These are phyloP conservation scores for Gnathonemus longibarbis DNA, from an alignment of 2,113 vertebrate genomes.

Conservation along the genomic window DNA sequence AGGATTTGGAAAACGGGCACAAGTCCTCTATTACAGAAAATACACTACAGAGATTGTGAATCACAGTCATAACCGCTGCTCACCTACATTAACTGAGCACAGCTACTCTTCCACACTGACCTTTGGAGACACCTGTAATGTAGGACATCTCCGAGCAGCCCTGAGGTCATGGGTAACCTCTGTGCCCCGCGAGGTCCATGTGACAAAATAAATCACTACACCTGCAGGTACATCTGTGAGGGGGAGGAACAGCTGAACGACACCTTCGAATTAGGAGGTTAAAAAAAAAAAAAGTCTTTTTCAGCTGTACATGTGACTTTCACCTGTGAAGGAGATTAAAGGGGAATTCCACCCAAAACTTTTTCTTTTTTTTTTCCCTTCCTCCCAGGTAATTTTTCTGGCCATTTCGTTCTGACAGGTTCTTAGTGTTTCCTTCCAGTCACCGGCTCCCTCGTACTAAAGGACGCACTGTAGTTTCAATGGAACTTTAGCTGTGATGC, in stretches of 20 bases:
- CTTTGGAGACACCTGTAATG: neutral
- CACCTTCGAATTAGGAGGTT: neutral
- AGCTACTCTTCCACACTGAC: neutral
- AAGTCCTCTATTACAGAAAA: constrained; percentile 10
- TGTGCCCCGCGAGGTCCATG: neutral
- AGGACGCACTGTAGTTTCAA: neutral
- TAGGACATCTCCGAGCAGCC: neutral
- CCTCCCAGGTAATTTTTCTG: neutral
- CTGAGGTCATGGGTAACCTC: neutral
- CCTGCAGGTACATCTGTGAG: neutral
- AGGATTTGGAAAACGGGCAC: constrained; percentile 5
- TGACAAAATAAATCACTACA: neutral
- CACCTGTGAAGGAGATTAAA: neutral
- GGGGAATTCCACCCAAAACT: neutral
- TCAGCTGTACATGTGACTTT: neutral
- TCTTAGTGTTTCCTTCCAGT: neutral
- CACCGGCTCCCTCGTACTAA: neutral
- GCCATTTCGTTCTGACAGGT: neutral
- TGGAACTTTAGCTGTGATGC: neutral
- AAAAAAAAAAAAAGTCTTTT: neutral
- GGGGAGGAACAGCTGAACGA: neutral
- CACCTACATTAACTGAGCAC: neutral
- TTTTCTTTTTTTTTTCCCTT: neutral
- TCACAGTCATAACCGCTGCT: neutral
- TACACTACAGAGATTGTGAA: constrained; percentile 8